A percentile compares a stretch with the other conserved stretches of the same genome.
Evolutionary conservation across 2,888 invertebrate species (phyloP).

Genomic region (Escarpia spicata): DNA sequence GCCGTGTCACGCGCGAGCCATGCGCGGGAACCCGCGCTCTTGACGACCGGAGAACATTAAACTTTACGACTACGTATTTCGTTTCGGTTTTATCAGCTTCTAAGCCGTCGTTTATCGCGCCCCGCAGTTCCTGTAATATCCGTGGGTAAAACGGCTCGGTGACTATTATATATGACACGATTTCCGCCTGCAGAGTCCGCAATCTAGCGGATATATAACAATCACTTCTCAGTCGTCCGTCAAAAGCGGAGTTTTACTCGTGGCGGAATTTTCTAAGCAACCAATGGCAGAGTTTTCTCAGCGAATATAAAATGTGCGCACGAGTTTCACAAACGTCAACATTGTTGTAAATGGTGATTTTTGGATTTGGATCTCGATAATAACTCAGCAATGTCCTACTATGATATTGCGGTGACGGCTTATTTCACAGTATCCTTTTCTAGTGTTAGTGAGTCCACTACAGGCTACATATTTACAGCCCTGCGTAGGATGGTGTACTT

Average conservation of each 20-base stretch:
- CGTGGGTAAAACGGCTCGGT: not conserved
- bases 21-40: not conserved
- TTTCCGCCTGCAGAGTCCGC: not conserved
- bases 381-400: no score
- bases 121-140: not conserved
- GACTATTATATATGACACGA: not conserved
- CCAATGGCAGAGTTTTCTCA: no score
- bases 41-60: not conserved
- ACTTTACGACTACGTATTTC: not conserved
- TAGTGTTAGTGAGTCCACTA: no score
- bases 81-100: not conserved
- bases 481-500: no score
- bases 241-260: not conserved
- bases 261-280: not conserved
- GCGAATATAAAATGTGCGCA: no score
- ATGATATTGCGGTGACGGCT: no score
- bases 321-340: no score
- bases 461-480: no score
- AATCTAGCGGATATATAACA: not conserved
- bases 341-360: no score
- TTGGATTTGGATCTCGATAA: no score
- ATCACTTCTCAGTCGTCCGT: not conserved
- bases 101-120: conserved; percentile 3
- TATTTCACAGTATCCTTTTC: no score
- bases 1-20: not conserved